Evolutionary conservation across 53 echinoderm and acorn worm genomes (phyloP), one percentile per base, ranked within the genome.

Genomic region (Temnopleurus reevesii): DNA sequence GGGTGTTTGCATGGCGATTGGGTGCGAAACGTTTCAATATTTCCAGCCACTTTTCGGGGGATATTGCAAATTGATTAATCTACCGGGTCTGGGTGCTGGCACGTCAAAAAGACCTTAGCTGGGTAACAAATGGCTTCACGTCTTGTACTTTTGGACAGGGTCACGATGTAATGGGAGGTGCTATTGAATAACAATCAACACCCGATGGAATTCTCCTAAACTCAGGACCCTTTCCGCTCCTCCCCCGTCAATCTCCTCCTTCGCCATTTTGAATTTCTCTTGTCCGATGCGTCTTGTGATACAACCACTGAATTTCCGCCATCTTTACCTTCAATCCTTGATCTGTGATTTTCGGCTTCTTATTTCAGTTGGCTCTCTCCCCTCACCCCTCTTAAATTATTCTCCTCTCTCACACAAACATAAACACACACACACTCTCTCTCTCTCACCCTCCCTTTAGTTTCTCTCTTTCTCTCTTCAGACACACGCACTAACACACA

Each of bases 131-230:
- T 63, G 15, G 15, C 63, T 8, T 71, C 71, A 71, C 71, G n/a
- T 71, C 71, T 71, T 79, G 79, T 49, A 79, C 79, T 79, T 79
- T 79, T 27, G 8, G 79, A 13, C 36, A 46, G 79, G 79, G 79
- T 79, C 79, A 79, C 49, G n/a, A 15, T 79, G 71, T 28, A 49
- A 28, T 49, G 46, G 49, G 5, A 49, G 27, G 27, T 5, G 12
- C 79, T 46, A 79, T 79, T 79, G 79, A 47, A 79, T 79, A 79
- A 49, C 79, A 79, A 79, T 79, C 79, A 79, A 79, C 79, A 79
- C 79, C 49, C 28, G 79, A 79, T 79, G 79, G 79, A 29, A 47
- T 79, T 79, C 49, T 77, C 4, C 41, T 77, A 10, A 10, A 51
- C 53, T 15, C 27, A 49, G 27, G 79, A 15, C 41, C 19, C 28